These are phyloP conservation scores for Botrylloides violaceus DNA, from an alignment of 23 tunicate species.

Conservation along the genomic window DNA sequence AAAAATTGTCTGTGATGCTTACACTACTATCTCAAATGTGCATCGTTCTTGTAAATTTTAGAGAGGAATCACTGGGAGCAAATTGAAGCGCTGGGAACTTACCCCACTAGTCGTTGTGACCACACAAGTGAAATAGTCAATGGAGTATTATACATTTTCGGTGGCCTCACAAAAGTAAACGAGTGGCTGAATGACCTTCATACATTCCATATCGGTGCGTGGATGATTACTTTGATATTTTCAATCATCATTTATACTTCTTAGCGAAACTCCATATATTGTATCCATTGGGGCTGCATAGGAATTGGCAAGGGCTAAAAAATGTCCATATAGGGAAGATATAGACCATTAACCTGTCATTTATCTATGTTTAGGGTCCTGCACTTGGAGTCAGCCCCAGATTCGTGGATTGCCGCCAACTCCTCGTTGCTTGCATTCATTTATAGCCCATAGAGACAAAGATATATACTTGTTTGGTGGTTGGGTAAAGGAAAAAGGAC, in stretches of 20 bases:
- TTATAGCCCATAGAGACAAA: slow-evolving; percentile 78
- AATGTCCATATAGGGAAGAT: no score
- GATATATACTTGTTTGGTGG: slow-evolving; percentile 81
- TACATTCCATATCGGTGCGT: slow-evolving; percentile 50
- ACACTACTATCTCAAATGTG: no score
- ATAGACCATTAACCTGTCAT: not conserved
- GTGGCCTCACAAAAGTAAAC: slow-evolving; percentile 38
- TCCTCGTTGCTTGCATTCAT: slow-evolving; percentile 46
- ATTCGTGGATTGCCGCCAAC: slow-evolving; percentile 34
- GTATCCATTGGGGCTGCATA: no score
- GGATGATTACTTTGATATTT: no score
- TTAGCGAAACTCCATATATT: no score
- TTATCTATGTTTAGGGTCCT: slow-evolving; percentile 6
- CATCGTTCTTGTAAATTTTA: no score
- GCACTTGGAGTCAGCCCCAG: slow-evolving; percentile 30
- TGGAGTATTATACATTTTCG: slow-evolving; percentile 53
- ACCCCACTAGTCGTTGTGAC: slow-evolving; percentile 51
- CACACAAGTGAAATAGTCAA: slow-evolving; percentile 44
- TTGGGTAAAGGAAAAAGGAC: not conserved
- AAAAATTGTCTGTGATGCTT: no score
- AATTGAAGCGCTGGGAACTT: slow-evolving; percentile 28
- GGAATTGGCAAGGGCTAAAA: no score
- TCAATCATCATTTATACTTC: no score
- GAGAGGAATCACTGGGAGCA: no score
- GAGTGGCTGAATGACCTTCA: slow-evolving; percentile 42